phyloP scores from a whole-genome alignment of 2,113 vertebrate genomes.

The Anas platyrhynchos region DNA sequence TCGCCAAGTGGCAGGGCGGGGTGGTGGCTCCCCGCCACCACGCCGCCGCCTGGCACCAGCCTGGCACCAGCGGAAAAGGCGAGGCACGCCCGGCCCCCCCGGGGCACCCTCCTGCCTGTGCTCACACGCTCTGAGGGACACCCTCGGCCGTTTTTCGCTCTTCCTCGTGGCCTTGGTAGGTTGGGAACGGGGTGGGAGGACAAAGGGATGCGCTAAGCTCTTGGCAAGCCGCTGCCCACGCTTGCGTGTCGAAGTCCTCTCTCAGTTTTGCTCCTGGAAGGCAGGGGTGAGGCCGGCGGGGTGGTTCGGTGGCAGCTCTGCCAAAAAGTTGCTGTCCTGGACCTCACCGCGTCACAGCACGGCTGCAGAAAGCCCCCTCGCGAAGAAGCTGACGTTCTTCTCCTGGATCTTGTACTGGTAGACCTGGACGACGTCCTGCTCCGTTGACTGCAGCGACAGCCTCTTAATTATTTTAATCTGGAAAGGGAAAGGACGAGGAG shows the following conservation, averaged over 20 bases:
- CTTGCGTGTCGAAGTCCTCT: neutral
- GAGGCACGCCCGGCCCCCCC: neutral
- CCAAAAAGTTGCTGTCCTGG: neutral
- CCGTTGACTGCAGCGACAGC: neutral
- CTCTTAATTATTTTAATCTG: constrained; percentile 88
- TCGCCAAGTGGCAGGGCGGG: neutral
- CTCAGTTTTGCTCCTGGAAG: neutral
- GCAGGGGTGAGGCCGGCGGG: neutral
- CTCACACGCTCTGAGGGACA: neutral
- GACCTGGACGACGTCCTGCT: constrained; percentile 62
- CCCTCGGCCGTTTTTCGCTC: neutral
- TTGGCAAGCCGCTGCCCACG: neutral
- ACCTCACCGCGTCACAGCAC: constrained; percentile 78
- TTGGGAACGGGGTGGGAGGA: neutral
- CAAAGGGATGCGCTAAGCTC: neutral
- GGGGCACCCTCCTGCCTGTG: neutral
- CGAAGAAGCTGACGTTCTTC: constrained; percentile 89
- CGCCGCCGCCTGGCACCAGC: neutral
- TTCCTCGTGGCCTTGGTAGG: fast-evolving
- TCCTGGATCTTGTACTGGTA: constrained; percentile 97
- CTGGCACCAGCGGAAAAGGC: neutral
- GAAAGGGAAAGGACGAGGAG: neutral
- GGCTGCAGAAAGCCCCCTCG: constrained; percentile 87
- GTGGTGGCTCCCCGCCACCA: neutral
- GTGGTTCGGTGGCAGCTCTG: neutral